These are phyloP conservation scores for Eulemur albifrons DNA, from an alignment of 2,797 vertebrate species.

Conservation along the genomic window DNA sequence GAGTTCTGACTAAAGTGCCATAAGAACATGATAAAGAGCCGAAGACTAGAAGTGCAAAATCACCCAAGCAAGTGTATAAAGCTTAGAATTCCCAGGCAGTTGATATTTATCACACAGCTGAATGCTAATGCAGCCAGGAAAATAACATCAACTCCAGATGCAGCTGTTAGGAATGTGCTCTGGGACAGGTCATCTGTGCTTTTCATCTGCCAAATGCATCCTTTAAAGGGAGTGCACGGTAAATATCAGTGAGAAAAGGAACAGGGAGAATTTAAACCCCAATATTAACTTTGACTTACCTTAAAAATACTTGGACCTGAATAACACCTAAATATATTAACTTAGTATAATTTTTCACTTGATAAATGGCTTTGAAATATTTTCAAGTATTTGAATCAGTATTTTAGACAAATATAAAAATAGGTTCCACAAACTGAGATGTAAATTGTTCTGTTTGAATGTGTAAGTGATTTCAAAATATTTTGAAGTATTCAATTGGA, in stretches of 20 bases:
- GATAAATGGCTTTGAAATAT: constrained; percentile 40
- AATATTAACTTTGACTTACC: constrained; percentile 12
- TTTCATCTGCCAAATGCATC: constrained; percentile 52
- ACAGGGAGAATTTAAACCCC: constrained; percentile 3
- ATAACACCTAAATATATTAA: neutral
- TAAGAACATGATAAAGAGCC: constrained; percentile 43
- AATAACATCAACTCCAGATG: constrained; percentile 62
- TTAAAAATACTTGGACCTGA: constrained; percentile 32
- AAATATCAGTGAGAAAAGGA: constrained; percentile 26
- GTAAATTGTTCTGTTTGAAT: neutral
- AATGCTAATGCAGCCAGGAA: constrained; percentile 72
- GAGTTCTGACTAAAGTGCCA: constrained; percentile 43
- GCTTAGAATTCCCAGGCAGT: constrained; percentile 29
- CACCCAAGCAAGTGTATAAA: constrained; percentile 71
- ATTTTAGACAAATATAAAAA: neutral
- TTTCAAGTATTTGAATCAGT: constrained; percentile 7
- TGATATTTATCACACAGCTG: constrained; percentile 71
- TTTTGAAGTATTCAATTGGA: neutral
- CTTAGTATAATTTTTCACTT: neutral
- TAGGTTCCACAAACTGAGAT: neutral
- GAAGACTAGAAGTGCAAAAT: constrained; percentile 61
- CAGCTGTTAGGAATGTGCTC: constrained; percentile 41
- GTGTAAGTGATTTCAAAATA: neutral
- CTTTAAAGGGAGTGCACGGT: constrained; percentile 1
- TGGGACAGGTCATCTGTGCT: constrained; percentile 51